phyloP scores from a whole-genome alignment of 2,888 invertebrate genomes.

The Enchytraeus crypticus region DNA sequence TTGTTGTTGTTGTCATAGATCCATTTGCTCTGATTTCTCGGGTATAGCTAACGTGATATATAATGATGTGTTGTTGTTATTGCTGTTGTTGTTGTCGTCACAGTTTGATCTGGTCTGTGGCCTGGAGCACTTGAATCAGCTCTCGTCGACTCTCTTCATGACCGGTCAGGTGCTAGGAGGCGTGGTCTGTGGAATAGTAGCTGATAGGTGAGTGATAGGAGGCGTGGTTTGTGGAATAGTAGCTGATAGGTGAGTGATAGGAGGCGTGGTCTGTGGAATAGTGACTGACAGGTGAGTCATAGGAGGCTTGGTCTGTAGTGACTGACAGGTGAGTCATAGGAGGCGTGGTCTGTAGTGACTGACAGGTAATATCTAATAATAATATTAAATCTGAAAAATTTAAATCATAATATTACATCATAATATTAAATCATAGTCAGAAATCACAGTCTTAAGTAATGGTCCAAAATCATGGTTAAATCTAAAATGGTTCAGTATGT shows the following conservation, averaged over 20 bases:
- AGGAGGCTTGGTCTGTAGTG: slow-evolving; percentile 11
- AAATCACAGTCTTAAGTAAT: no score
- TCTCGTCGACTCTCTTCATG: slow-evolving; percentile 16
- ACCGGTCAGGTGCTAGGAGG: slow-evolving; percentile 18
- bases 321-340: slow-evolving; percentile 23
- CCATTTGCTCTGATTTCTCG: no score
- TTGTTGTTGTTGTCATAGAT: no score
- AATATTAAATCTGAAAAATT: no score
- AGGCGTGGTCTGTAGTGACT: slow-evolving; percentile 10
- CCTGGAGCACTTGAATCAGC: slow-evolving; percentile 9
- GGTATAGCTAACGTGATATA: no score
- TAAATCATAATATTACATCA: no score
- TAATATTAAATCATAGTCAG: no score
- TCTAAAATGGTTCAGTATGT: no score
- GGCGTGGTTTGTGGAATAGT: slow-evolving; percentile 9
- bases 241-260: slow-evolving; percentile 22
- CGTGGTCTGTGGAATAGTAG: slow-evolving; percentile 11
- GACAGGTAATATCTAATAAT: no score
- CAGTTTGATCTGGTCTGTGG: slow-evolving; percentile 24
- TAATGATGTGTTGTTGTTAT: no score
- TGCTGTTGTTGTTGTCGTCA: no score
- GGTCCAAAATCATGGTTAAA: no score
- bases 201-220: slow-evolving; percentile 22
- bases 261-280: slow-evolving; percentile 10
- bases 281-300: slow-evolving; percentile 22